Conservation (phyloP, 2,888 invertebrate genomes). For the Ennomos erosarius region DNA sequence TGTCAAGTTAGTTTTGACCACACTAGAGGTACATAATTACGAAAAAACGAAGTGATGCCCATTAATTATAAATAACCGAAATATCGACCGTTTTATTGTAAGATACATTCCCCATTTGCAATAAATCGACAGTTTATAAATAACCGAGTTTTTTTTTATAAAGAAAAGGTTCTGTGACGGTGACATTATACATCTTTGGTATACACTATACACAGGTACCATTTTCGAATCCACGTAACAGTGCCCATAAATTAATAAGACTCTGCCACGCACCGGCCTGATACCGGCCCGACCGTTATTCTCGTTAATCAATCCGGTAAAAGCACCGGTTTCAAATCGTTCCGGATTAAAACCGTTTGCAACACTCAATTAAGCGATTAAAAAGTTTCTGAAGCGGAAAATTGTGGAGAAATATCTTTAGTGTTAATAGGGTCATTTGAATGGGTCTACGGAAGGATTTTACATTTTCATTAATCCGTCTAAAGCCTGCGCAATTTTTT, state of each 20-base stretch:
- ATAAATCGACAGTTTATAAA: too few relatives aligned
- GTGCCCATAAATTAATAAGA: slow-evolving; percentile 15
- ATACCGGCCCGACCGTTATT: slow-evolving; percentile 11
- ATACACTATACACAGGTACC: slow-evolving; percentile 1
- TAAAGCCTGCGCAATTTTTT: slow-evolving; percentile 1
- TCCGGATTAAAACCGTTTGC: slow-evolving; percentile 25
- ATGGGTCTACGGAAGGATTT: slow-evolving; percentile 15
- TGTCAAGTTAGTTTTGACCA: too few relatives aligned
- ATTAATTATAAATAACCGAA: too few relatives aligned
- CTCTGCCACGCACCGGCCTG: slow-evolving; percentile 4
- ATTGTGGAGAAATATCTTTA: slow-evolving; percentile 26
- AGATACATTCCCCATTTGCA: too few relatives aligned
- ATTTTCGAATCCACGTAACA: slow-evolving; percentile 10
- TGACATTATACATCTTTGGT: too few relatives aligned
- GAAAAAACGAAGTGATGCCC: too few relatives aligned
- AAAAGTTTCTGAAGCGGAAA: slow-evolving; percentile 28
- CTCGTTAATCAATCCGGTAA: slow-evolving; percentile 29
- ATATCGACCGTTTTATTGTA: too few relatives aligned
- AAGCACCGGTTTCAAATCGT: slow-evolving; percentile 24
- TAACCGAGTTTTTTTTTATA: too few relatives aligned
- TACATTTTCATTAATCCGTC: slow-evolving; percentile 10
- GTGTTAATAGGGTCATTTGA: slow-evolving; percentile 28
- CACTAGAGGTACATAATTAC: too few relatives aligned
- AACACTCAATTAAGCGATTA: slow-evolving; percentile 30
- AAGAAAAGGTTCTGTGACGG: neutral